Evolutionary conservation across 2,888 invertebrate species (phyloP), one percentile per base, ranked within the genome.

Genomic region (Catonia carolina): DNA sequence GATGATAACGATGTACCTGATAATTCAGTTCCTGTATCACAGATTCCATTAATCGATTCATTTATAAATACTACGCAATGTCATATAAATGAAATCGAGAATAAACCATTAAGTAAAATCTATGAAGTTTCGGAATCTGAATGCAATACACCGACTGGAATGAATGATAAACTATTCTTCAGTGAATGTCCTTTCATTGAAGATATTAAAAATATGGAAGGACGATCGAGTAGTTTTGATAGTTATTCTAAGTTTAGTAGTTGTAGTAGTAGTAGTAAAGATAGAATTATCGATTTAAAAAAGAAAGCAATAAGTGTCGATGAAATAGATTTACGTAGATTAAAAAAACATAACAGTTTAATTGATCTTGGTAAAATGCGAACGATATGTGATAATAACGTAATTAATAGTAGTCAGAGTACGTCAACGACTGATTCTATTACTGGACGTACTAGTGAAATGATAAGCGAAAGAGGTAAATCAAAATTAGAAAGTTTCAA

Each of bases 271-370:
- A 23, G 22, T 22, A 23, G 22, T 22, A 14, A 23, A 45, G 45
- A 45, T 23, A 45, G 45, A 45, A 45, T 49, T 22, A 55, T 58
- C 12, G 50, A 55, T 23, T 27, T 51, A 6, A 54, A 56, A 22
- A 56, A 60, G 37, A 64, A 64, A 58, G 60, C 64, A 17, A 64
- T 64, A 22, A 64, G 62, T 50, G 64, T 64, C 2, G 64, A 64
- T 56, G 64, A 64, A 62, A 59, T 64, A 12, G 64, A 64, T 52
- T 60, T 64, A 60, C 57, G 57, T 47, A 59, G 56, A 53, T 37
- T 53, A 2, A 52, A 53, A 10, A 54, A 60, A 50, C 64, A 64
- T 49, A 62, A 61, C 53, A 64, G 64, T 51, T 55, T 64, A 27
- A 55, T 64, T 10, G 63, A 64, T 42, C 42, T 64, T 14, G 59